These are phyloP conservation scores for Harpalus rubripes DNA, from an alignment of 2,888 invertebrate species.

Conservation along the genomic window DNA sequence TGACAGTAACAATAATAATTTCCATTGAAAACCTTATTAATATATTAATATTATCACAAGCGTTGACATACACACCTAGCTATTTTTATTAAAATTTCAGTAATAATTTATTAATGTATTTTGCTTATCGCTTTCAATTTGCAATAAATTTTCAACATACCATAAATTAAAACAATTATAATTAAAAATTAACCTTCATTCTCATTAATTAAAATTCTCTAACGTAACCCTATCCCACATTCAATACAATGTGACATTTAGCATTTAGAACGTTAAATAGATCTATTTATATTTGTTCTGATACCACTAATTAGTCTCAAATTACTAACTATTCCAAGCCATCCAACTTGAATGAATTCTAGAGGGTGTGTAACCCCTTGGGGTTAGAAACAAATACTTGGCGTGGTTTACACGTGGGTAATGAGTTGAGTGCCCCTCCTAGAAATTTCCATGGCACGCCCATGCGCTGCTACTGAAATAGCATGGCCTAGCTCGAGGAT, in stretches of 20 bases:
- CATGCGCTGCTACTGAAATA: conserved; percentile 34
- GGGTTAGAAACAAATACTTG: neutral
- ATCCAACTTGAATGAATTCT: conserved; percentile 14
- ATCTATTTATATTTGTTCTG: conserved; percentile 13
- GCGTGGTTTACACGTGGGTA: conserved; percentile 7
- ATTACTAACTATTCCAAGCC: conserved; percentile 36
- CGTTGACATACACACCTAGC: too few relatives aligned
- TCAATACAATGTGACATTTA: conserved; percentile 18
- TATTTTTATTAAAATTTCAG: too few relatives aligned
- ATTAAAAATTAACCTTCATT: conserved; percentile 8
- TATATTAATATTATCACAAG: too few relatives aligned
- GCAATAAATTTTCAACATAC: too few relatives aligned
- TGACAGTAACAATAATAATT: too few relatives aligned
- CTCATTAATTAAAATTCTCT: conserved; percentile 18
- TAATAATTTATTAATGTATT: too few relatives aligned
- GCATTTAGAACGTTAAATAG: neutral
- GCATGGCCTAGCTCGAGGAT: conserved; percentile 9
- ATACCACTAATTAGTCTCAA: conserved; percentile 37
- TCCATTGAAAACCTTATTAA: too few relatives aligned
- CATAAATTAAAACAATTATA: neutral
- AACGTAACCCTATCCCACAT: conserved; percentile 22
- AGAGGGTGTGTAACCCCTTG: conserved; percentile 11
- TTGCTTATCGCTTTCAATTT: too few relatives aligned
- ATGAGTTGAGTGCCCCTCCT: conserved; percentile 18
- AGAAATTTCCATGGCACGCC: conserved; percentile 15